Conservation (phyloP, 2,888 invertebrate genomes). For the Mythimna vitellina region DNA sequence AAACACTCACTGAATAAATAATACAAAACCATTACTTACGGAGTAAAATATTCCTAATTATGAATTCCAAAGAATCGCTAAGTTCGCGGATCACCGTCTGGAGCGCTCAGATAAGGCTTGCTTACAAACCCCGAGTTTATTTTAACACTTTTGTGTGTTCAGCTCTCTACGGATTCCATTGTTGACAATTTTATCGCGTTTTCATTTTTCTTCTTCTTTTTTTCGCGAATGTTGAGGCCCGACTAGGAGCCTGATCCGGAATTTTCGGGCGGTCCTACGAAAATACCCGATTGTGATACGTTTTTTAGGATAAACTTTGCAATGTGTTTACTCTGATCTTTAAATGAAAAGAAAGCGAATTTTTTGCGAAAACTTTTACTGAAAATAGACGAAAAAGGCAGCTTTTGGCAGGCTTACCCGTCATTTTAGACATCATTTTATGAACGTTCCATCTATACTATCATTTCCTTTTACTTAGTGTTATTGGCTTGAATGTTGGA, state of each 20-base stretch:
- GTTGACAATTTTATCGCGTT: slow-evolving; percentile 71
- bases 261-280: slow-evolving; percentile 25
- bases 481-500: not conserved
- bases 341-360: slow-evolving; percentile 25
- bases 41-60: slow-evolving; percentile 56
- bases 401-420: not conserved
- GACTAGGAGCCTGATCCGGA: slow-evolving; percentile 20
- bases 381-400: not conserved
- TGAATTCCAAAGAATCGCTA: slow-evolving; percentile 66
- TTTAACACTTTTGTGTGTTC: slow-evolving; percentile 75
- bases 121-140: slow-evolving; percentile 76
- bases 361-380: slow-evolving; percentile 8
- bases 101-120: slow-evolving; percentile 78
- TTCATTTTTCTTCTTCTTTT: slow-evolving; percentile 35
- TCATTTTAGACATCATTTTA: not conserved
- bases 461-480: not conserved
- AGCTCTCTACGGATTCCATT: slow-evolving; percentile 68
- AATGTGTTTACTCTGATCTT: slow-evolving; percentile 32
- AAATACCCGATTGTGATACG: slow-evolving; percentile 26
- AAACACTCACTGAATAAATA: slow-evolving; percentile 62
- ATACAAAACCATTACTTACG: slow-evolving; percentile 52
- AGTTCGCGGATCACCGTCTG: slow-evolving; percentile 77
- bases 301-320: slow-evolving; percentile 28
- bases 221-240: slow-evolving; percentile 27
- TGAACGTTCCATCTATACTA: not conserved